These are phyloP conservation scores for Scaptomyza pallida DNA, from an alignment of 1,140 invertebrate genomes.

Conservation along the genomic window DNA sequence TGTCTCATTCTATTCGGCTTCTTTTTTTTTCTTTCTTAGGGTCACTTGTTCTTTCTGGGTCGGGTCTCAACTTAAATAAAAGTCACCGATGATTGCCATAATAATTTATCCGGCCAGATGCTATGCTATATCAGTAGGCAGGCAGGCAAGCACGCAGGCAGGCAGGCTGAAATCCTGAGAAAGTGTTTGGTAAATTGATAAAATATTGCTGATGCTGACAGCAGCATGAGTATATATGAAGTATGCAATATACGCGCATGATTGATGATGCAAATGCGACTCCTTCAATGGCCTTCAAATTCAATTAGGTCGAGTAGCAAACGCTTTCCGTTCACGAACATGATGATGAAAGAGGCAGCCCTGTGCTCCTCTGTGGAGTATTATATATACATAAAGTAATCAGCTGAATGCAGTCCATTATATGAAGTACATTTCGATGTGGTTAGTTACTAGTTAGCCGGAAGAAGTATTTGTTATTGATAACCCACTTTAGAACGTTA, in stretches of 20 bases:
- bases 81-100: constrained; percentile 78
- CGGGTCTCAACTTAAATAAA: constrained; percentile 60
- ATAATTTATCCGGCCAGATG: constrained; percentile 65
- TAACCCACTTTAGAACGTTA: too few species aligned
- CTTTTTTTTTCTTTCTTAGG: constrained; percentile 18
- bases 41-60: constrained; percentile 14
- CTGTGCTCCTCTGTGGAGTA: not conserved
- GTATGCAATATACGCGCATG: constrained; percentile 58
- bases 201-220: constrained; percentile 65
- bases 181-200: constrained; percentile 70
- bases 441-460: too few species aligned
- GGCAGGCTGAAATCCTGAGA: not conserved
- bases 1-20: constrained; percentile 16
- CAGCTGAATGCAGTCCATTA: not conserved
- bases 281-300: constrained; percentile 35
- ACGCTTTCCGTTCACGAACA: not conserved
- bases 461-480: too few species aligned
- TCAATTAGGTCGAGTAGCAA: constrained; percentile 65
- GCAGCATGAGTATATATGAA: constrained; percentile 35
- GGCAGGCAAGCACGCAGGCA: too few species aligned
- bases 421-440: not conserved
- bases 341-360: constrained; percentile 26
- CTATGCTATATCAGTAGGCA: too few species aligned
- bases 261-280: constrained; percentile 65
- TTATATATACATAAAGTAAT: not conserved